Base-by-base conservation (phyloP, 1,140 invertebrate species). In the Bicyclus anynana region DNA sequence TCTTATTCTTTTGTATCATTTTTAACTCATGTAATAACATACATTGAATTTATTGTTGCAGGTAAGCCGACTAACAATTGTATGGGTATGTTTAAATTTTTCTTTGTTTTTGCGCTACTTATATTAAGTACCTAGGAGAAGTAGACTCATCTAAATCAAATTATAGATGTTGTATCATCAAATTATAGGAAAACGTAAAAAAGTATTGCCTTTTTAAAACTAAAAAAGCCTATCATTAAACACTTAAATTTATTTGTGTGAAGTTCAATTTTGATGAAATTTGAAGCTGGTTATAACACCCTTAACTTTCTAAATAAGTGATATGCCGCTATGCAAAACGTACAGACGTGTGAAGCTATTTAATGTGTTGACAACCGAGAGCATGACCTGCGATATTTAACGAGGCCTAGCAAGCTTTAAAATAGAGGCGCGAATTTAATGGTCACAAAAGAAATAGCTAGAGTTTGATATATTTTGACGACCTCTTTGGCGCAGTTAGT, bases 11-110 rank as follows among this genome's bases (percentile, higher is more conserved):
- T 52, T 23, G 18, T 52, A 48, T 29, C 46, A n/a, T 48, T 48
- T 48, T 14, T 9, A 1, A 48, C 16, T 48, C 14, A 42, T 14
- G 21, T 48, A 26, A 48, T 38, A 38, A 37, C 46, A 48, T 26
- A 58, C 56, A 49, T 48, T 53, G 37, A 65, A 59, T 35, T 63
- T 59, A 64, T 75, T 70, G 65, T 80, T 80, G 53, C 69, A 82
- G 79, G 79, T 82, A 65, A 68, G 78, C 59, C 20, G 47, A 51
- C 16, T 18, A 37, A 27, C 33, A 1, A 33, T 33, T 23, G 23
- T 23, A 33, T 33, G 29, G 29, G 29, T 33, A 3, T 4, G 29
- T 33, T 4, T 23, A n/a, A n/a, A 4, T 2, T 33, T 33, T 33
- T 33, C 29, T 33, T 33, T 33, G 29, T 33, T 33, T 33, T 33